These are phyloP conservation scores for Pangasius krempfi DNA, from an alignment of 2,797 vertebrate genomes.

Conservation along the genomic window DNA sequence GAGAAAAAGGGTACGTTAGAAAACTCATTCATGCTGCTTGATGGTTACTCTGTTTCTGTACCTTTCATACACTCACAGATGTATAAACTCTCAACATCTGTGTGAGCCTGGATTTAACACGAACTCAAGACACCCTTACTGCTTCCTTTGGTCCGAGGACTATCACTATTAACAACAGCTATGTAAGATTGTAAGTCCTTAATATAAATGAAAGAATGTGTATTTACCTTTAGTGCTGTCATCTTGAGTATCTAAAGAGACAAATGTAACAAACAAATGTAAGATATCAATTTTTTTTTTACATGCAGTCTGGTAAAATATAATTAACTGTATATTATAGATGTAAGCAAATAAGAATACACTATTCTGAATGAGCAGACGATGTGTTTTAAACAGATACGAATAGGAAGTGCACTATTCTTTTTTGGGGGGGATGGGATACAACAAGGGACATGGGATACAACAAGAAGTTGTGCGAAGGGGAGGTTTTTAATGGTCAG, in stretches of 20 bases:
- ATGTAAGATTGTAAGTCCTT: neutral
- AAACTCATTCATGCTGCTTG: neutral
- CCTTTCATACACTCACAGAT: neutral
- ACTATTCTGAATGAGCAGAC: neutral
- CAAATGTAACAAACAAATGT: neutral
- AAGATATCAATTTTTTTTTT: neutral
- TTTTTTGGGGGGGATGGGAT: no score
- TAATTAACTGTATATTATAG: neutral
- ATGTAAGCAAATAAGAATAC: neutral
- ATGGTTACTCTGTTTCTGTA: neutral
- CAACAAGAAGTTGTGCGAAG: no score
- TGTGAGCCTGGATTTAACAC: neutral
- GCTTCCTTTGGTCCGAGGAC: neutral
- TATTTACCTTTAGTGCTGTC: constrained; percentile 48
- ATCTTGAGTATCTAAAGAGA: constrained; percentile 27
- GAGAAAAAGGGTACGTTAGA: neutral
- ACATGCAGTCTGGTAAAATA: neutral
- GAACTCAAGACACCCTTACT: neutral
- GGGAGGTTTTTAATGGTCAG: neutral
- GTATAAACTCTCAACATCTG: neutral
- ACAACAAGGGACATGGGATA: no score
- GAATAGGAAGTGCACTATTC: no score
- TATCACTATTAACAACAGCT: neutral
- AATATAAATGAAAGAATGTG: neutral
- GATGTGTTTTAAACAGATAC: no score